phyloP scores from a whole-genome alignment of 2,888 invertebrate genomes.

The Drosophila merina region DNA sequence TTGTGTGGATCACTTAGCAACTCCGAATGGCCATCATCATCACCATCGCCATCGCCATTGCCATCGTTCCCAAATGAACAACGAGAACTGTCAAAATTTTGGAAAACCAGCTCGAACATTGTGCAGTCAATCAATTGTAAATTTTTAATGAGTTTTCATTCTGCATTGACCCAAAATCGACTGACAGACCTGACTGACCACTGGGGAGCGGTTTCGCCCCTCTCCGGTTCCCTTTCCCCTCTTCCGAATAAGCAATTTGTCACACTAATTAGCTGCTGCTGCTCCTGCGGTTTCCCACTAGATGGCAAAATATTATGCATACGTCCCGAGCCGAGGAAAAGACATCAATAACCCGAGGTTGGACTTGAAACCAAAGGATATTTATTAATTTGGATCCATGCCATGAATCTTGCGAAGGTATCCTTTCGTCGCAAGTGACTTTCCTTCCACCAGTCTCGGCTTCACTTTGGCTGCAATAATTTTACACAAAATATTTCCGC shows the following conservation, averaged over 20 bases:
- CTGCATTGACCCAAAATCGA: conserved; percentile 53
- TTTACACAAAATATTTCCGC: conserved; percentile 68
- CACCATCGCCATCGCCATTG: conserved; percentile 25
- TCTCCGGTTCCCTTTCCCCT: not conserved
- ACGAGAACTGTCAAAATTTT: conserved; percentile 36
- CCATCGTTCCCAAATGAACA: conserved; percentile 1
- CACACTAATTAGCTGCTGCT: conserved; percentile 64
- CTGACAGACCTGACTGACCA: conserved; percentile 27
- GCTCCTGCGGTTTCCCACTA: conserved; percentile 27
- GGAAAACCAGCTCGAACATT: conserved; percentile 47
- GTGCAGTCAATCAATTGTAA: conserved; percentile 77
- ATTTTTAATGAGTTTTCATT: conserved; percentile 79
- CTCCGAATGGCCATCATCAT: conserved; percentile 7
- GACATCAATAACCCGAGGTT: conserved; percentile 1
- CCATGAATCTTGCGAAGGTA: not conserved
- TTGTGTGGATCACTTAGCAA: conserved; percentile 57
- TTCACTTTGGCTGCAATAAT: conserved; percentile 52
- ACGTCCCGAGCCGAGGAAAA: conserved; percentile 6
- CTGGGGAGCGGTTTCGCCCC: conserved; percentile 4
- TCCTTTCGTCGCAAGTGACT: not conserved
- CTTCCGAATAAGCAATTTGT: conserved; percentile 59
- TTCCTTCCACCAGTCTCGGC: conserved; percentile 9
- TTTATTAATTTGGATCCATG: too few species aligned
- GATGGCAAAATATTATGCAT: conserved; percentile 40
- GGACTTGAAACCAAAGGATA: too few species aligned